Evolutionary conservation across 2,888 invertebrate genomes (phyloP).

Genomic region (Rhyacophila evoluta): DNA sequence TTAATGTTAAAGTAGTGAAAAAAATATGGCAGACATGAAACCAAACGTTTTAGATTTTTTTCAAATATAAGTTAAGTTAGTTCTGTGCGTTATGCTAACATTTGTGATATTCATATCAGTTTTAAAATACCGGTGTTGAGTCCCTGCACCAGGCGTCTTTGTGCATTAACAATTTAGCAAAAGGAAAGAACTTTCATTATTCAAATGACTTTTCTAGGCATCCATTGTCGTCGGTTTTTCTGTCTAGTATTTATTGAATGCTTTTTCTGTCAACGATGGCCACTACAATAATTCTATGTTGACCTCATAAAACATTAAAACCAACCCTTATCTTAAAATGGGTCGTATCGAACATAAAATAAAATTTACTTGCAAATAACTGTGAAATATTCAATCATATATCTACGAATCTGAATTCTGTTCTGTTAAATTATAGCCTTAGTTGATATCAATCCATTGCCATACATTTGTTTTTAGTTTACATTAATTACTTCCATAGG

Average conservation of each 20-base stretch:
- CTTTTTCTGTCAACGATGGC: background rate
- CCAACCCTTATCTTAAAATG: background rate
- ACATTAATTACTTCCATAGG: too few relatives aligned
- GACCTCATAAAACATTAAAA: background rate
- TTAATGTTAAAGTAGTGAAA: too few relatives aligned
- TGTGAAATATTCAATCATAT: background rate
- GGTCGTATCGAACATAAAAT: background rate
- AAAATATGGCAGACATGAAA: too few relatives aligned
- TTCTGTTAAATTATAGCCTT: too few relatives aligned
- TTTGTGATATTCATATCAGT: too few relatives aligned
- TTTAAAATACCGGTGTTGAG: too few relatives aligned
- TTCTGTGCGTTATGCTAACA: too few relatives aligned
- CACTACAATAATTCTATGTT: background rate
- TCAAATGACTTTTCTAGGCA: conserved; percentile 16
- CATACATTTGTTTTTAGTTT: too few relatives aligned
- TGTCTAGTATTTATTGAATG: background rate
- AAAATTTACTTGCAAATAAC: background rate
- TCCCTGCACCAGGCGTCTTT: background rate
- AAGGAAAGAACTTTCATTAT: background rate
- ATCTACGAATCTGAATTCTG: too few relatives aligned
- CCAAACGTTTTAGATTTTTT: too few relatives aligned
- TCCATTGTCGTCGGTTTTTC: background rate
- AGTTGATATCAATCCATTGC: too few relatives aligned
- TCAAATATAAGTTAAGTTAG: too few relatives aligned
- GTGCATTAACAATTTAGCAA: background rate